Evolutionary conservation across 2,113 vertebrate genomes (phyloP).

Genomic region (Thryonomys swinderianus): DNA sequence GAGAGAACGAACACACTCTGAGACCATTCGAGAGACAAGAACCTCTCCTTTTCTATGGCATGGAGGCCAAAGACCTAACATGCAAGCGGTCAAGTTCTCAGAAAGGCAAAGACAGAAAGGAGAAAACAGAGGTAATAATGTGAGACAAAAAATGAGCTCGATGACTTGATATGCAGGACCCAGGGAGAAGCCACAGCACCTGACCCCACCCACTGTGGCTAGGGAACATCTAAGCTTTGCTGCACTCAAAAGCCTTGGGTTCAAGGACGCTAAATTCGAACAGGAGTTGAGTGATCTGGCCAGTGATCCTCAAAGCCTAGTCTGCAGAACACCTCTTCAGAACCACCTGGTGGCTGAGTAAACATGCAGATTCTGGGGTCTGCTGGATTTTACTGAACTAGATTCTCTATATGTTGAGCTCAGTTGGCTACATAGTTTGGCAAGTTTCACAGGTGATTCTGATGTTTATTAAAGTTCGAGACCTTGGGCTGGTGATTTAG

Average conservation of each 20-base stretch:
- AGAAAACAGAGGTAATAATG: not conserved
- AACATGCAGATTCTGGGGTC: not conserved
- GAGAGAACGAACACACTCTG: constrained; percentile 33
- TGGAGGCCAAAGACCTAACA: not conserved
- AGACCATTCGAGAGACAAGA: not conserved
- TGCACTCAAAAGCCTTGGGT: not conserved
- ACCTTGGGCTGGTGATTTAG: too few relatives aligned
- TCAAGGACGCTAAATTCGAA: not conserved
- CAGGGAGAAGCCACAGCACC: not conserved
- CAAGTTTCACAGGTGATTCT: not conserved
- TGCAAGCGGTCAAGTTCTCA: not conserved
- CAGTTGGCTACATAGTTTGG: not conserved
- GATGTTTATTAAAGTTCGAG: not conserved
- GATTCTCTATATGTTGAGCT: not conserved
- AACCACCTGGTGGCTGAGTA: not conserved
- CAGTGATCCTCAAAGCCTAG: not conserved
- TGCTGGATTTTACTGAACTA: not conserved
- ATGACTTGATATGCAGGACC: not conserved
- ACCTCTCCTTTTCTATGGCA: not conserved
- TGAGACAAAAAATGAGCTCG: not conserved
- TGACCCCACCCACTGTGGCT: fast-evolving
- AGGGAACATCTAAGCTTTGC: not conserved
- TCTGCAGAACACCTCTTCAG: not conserved
- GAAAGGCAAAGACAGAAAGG: not conserved
- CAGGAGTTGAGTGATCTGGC: not conserved